Percentiles rank a stretch among this genome's conserved stretches.
phyloP scores from a whole-genome alignment of 2,797 vertebrate species.

The Melanogrammus aeglefinus region DNA sequence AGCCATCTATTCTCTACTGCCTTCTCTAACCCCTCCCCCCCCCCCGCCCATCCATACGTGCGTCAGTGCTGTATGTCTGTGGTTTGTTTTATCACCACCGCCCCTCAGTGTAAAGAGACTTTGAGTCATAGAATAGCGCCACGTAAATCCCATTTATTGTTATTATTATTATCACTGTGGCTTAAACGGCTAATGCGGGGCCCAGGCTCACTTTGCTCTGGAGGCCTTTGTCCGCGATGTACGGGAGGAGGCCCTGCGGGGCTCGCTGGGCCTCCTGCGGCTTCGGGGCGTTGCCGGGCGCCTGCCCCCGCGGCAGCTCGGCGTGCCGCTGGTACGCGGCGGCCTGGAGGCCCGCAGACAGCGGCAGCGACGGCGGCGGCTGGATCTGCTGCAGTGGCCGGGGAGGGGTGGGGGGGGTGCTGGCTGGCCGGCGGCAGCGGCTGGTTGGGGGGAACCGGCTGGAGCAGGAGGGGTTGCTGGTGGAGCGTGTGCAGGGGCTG shows the following conservation, averaged over 20 bases:
- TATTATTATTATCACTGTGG: not conserved
- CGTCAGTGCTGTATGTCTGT: too few relatives aligned
- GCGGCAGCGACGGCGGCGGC: slow-evolving; percentile 50
- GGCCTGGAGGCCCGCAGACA: slow-evolving; percentile 51
- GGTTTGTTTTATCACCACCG: too few relatives aligned
- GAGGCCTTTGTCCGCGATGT: slow-evolving; percentile 71
- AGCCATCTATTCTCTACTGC: too few relatives aligned
- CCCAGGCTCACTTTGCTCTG: slow-evolving; percentile 71
- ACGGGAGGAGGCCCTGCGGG: slow-evolving; percentile 69
- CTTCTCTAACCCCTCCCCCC: too few relatives aligned
- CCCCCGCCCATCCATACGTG: too few relatives aligned
- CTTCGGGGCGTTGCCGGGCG: slow-evolving; percentile 60
- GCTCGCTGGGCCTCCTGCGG: slow-evolving; percentile 64
- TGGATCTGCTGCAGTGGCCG: slow-evolving; percentile 80
- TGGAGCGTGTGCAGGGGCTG: slow-evolving; percentile 67
- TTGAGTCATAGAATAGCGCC: too few relatives aligned
- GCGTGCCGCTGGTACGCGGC: slow-evolving; percentile 70
- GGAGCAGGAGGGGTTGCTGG: slow-evolving; percentile 71
- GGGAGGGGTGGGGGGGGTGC: slow-evolving; percentile 65
- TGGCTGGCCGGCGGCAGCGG: slow-evolving; percentile 72
- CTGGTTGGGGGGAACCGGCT: slow-evolving; percentile 73
- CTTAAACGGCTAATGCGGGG: not conserved
- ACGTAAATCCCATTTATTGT: too few relatives aligned
- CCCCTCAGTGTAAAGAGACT: too few relatives aligned
- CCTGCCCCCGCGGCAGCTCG: slow-evolving; percentile 60